Evolutionary conservation across 2,888 invertebrate species (phyloP).

Genomic region (Opisthograptis luteolata): DNA sequence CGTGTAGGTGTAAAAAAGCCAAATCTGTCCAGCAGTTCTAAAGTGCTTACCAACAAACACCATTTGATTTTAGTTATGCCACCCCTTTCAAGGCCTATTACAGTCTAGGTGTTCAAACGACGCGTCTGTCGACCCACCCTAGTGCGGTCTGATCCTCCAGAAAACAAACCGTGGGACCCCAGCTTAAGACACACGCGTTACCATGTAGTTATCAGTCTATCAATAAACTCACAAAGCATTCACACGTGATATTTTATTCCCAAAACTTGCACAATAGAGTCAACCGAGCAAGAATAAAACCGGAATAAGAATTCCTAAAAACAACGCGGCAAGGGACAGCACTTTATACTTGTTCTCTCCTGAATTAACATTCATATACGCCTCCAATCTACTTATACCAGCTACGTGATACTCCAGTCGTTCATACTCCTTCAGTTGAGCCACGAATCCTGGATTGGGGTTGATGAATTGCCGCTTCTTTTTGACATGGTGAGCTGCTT

Average conservation of each 20-base stretch:
- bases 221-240: not conserved
- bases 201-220: too few species aligned
- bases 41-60: too few species aligned
- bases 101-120: too few species aligned
- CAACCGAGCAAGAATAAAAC: slow-evolving; percentile 28
- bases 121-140: too few species aligned
- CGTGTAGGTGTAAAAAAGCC: too few species aligned
- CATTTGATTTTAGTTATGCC: too few species aligned
- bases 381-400: slow-evolving; percentile 66
- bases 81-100: too few species aligned
- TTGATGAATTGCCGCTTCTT: slow-evolving; percentile 94
- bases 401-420: slow-evolving; percentile 66
- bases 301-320: slow-evolving; percentile 67
- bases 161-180: too few species aligned
- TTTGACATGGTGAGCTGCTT: slow-evolving; percentile 95
- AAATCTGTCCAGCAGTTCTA: too few species aligned
- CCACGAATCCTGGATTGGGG: slow-evolving; percentile 97
- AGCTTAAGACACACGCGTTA: too few species aligned
- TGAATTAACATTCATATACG: slow-evolving; percentile 69
- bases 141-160: too few species aligned
- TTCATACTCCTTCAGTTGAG: slow-evolving; percentile 90
- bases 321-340: slow-evolving; percentile 64
- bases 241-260: not conserved
- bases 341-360: slow-evolving; percentile 72
- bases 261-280: slow-evolving; percentile 28